Evolutionary conservation across 2,797 vertebrate species (phyloP).

Genomic region (Sorex maritimensis): DNA sequence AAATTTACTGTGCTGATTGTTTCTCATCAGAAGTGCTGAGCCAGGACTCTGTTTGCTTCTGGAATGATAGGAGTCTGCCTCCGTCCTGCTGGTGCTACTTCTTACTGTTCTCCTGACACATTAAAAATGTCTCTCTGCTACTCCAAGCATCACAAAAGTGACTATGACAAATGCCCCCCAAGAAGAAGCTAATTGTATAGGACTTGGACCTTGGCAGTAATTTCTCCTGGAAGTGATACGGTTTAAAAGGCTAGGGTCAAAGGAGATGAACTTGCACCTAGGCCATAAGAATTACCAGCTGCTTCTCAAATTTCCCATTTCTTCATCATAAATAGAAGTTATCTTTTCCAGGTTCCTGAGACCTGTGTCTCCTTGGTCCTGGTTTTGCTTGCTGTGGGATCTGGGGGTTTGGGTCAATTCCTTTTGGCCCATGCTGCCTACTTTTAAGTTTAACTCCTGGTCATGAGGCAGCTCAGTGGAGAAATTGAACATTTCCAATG

Average conservation of each 20-base stretch:
- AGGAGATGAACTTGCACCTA: background rate
- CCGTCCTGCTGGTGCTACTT: background rate
- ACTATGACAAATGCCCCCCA: slow-evolving; percentile 1
- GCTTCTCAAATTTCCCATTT: too few species aligned
- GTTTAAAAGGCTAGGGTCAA: background rate
- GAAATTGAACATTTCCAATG: background rate
- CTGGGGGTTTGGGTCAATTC: background rate
- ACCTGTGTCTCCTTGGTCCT: background rate
- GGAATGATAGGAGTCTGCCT: background rate
- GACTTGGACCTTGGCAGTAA: background rate
- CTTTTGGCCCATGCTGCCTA: background rate
- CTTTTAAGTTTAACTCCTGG: slow-evolving; percentile 13
- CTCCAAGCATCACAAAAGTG: slow-evolving; percentile 8
- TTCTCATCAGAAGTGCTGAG: slow-evolving; percentile 1
- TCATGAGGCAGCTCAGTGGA: background rate
- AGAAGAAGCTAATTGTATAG: background rate
- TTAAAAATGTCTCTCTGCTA: background rate
- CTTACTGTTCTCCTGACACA: background rate
- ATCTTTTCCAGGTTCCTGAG: background rate
- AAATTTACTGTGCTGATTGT: slow-evolving; percentile 8
- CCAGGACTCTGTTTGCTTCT: background rate
- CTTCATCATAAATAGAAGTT: too few species aligned
- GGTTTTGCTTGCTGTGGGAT: background rate
- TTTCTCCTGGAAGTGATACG: background rate
- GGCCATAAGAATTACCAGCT: too few species aligned